Percentiles rank a stretch among this genome's conserved stretches.
Conservation (phyloP, 1,140 invertebrate species). For the Drosophila mayri region DNA sequence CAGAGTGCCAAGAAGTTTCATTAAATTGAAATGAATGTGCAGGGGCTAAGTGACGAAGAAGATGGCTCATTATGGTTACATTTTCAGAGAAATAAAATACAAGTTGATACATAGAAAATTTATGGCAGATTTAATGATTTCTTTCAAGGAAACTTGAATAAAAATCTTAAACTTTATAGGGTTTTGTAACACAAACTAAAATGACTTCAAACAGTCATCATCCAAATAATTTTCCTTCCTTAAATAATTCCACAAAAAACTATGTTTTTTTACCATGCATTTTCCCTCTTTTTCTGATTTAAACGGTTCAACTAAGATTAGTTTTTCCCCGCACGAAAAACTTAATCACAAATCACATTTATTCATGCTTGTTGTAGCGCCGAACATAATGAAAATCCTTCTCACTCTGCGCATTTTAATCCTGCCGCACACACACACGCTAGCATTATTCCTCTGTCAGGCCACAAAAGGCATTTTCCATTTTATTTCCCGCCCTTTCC, state of each 20-base stretch:
- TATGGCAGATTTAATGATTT: background rate
- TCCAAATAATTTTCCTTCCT: background rate
- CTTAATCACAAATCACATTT: slow-evolving; percentile 48
- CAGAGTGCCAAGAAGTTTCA: slow-evolving; percentile 24
- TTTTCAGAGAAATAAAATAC: slow-evolving; percentile 16
- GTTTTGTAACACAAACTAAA: background rate
- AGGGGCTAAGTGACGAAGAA: slow-evolving; percentile 20
- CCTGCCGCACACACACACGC: slow-evolving; percentile 25
- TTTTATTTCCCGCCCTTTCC: slow-evolving; percentile 10
- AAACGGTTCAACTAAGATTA: slow-evolving; percentile 1
- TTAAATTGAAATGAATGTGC: slow-evolving; percentile 37
- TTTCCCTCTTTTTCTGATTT: background rate
- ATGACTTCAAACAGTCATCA: background rate
- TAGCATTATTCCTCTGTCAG: slow-evolving; percentile 14
- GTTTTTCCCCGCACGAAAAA: background rate
- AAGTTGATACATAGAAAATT: background rate
- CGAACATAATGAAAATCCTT: slow-evolving; percentile 45
- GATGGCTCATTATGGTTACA: slow-evolving; percentile 24
- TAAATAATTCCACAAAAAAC: background rate
- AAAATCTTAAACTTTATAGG: background rate
- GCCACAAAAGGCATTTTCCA: slow-evolving; percentile 47
- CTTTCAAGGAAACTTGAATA: background rate
- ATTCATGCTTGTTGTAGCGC: slow-evolving; percentile 35
- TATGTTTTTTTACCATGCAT: background rate
- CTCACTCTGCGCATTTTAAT: slow-evolving; percentile 37